Percentiles rank a stretch among this genome's conserved stretches.
Conservation (phyloP, 2,888 invertebrate species). For the Tetragonisca angustula region DNA sequence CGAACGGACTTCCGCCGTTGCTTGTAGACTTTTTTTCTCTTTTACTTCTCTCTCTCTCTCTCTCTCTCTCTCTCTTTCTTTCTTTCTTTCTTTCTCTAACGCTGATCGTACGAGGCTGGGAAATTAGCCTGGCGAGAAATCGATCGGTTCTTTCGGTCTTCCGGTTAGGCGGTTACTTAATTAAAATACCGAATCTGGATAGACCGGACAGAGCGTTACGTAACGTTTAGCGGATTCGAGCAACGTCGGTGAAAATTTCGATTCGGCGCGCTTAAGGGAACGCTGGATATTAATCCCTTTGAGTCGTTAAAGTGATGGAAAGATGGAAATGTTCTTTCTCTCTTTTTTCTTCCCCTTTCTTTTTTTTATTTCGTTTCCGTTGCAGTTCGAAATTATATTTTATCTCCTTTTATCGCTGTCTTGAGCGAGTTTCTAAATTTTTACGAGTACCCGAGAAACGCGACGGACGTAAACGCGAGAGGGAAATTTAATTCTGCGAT, state of each 20-base stretch:
- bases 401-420: too few species aligned
- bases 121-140: slow-evolving; percentile 26
- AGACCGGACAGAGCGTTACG: background rate
- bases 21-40: slow-evolving; percentile 46
- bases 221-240: background rate
- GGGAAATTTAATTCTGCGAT: too few species aligned
- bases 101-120: background rate
- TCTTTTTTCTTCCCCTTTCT: too few species aligned
- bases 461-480: too few species aligned
- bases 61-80: too few species aligned
- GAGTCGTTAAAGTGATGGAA: background rate
- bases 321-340: background rate
- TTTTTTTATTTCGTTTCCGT: too few species aligned
- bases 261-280: too few species aligned
- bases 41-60: too few species aligned
- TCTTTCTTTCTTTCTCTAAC: background rate
- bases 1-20: slow-evolving; percentile 48
- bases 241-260: background rate
- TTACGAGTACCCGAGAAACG: too few species aligned
- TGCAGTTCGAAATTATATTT: too few species aligned
- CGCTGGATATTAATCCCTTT: background rate
- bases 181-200: background rate
- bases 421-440: too few species aligned
- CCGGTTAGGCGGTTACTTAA: background rate
- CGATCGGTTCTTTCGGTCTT: slow-evolving; percentile 50